phyloP scores from a whole-genome alignment of 2,113 vertebrate genomes.

The Oncorhynchus kisutch region DNA sequence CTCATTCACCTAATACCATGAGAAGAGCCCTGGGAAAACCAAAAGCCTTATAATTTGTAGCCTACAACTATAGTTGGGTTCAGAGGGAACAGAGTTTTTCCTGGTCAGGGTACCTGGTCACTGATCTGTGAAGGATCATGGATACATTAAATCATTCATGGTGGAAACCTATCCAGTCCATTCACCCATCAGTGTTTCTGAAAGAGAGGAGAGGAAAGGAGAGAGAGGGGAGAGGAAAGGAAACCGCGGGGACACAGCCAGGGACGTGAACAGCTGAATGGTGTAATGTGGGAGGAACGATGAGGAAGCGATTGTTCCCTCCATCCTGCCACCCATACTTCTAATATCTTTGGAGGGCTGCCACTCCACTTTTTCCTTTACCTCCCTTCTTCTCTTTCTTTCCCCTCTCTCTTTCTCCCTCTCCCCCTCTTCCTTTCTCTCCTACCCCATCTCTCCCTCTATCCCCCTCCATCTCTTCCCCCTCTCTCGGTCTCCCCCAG shows the following conservation, averaged over 20 bases:
- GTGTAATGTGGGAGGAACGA: neutral
- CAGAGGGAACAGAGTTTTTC: no score
- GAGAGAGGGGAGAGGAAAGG: neutral
- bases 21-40: no score
- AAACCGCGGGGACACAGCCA: neutral
- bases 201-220: no score
- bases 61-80: no score
- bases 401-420: neutral
- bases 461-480: neutral
- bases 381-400: neutral
- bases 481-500: neutral
- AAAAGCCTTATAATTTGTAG: no score
- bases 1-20: no score
- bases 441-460: neutral
- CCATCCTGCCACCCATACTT: neutral
- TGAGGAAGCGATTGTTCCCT: slow-evolving; percentile 12
- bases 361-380: neutral
- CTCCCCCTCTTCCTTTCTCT: neutral
- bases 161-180: slow-evolving; percentile 18
- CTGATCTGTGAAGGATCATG: slow-evolving; percentile 34
- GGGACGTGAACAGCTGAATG: neutral
- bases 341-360: slow-evolving; percentile 16
- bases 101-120: neutral
- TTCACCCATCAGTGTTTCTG: neutral
- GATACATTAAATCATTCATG: slow-evolving; percentile 9